Evolutionary conservation across 2,797 vertebrate species (phyloP).

Genomic region (Sebastes variabilis): DNA sequence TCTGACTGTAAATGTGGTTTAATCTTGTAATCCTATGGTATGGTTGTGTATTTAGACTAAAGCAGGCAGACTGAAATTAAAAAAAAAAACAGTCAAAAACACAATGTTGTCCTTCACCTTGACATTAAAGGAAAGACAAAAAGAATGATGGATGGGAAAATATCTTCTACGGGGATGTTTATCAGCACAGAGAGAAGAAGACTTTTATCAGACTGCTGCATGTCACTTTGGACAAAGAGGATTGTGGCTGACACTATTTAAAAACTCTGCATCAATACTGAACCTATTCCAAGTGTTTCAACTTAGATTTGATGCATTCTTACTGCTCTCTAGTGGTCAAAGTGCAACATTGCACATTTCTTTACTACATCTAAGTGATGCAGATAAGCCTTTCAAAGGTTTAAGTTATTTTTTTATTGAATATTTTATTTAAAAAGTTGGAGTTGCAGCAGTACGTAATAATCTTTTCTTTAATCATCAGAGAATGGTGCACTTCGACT

Average conservation of each 20-base stretch:
- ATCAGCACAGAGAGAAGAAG: background rate
- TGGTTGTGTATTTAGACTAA: background rate
- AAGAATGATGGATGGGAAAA: background rate
- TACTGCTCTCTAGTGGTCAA: conserved; percentile 87
- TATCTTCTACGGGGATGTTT: accelerated
- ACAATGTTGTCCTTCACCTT: background rate
- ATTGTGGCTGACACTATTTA: background rate
- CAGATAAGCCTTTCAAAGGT: background rate
- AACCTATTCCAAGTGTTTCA: background rate
- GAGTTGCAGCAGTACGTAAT: background rate
- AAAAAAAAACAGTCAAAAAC: background rate
- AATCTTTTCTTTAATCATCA: background rate
- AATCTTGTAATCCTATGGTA: background rate
- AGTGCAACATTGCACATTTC: conserved; percentile 41
- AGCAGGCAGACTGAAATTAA: background rate
- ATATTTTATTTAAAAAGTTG: background rate
- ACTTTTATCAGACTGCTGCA: background rate
- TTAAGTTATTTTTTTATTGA: background rate
- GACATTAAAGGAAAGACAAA: background rate
- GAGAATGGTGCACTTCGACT: background rate
- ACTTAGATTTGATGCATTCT: conserved; percentile 61
- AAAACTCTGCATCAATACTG: background rate
- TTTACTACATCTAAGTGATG: background rate
- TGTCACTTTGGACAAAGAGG: background rate
- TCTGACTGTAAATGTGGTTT: conserved; percentile 9